phyloP scores from a whole-genome alignment of 2,797 vertebrate species.

The Lepus townsendii region DNA sequence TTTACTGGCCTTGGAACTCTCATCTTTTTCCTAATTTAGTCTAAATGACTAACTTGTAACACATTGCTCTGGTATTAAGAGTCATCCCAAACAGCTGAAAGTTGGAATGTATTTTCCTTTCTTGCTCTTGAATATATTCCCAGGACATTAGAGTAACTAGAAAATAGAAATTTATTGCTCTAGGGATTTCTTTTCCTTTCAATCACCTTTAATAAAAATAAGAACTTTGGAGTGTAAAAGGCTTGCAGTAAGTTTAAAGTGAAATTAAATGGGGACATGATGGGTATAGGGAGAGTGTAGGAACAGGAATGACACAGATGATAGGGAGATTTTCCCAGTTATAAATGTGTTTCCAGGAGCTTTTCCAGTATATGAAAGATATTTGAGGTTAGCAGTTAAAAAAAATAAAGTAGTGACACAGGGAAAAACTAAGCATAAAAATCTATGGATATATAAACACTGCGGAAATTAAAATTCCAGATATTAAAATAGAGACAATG shows the following conservation, averaged over 20 bases:
- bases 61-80: constrained; percentile 44
- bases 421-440: constrained; percentile 34
- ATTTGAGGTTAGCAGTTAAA: constrained; percentile 9
- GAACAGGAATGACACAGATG: not conserved
- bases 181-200: not conserved
- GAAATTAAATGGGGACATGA: not conserved
- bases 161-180: constrained; percentile 51
- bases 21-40: constrained; percentile 34
- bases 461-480: not conserved
- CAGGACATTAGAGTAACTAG: not conserved
- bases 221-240: not conserved
- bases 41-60: constrained; percentile 51
- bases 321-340: constrained; percentile 23
- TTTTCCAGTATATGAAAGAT: constrained; percentile 34
- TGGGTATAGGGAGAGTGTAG: not conserved
- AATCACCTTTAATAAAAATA: constrained; percentile 35
- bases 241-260: not conserved
- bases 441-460: not conserved
- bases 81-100: not conserved
- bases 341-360: not conserved
- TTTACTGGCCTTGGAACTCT: constrained; percentile 7
- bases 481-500: constrained; percentile 43
- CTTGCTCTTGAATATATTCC: constrained; percentile 43
- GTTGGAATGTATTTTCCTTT: constrained; percentile 53
- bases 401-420: not conserved